Evolutionary conservation across 2,888 invertebrate species (phyloP).

Genomic region (Pachycephus smyrnensis): DNA sequence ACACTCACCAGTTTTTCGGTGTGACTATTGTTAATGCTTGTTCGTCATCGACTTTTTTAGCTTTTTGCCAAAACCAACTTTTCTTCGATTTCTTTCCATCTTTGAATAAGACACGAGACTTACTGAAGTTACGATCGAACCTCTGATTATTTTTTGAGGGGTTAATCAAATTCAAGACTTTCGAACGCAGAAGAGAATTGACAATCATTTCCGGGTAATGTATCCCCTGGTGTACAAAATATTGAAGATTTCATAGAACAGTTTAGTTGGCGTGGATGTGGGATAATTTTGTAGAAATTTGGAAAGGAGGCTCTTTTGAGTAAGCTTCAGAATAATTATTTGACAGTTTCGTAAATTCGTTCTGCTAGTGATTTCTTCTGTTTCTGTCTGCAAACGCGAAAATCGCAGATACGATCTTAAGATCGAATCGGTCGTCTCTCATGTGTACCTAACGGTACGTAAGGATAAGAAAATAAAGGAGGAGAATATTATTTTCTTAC

Average conservation of each 20-base stretch:
- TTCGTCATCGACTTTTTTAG: too few species aligned
- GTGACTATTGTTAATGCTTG: constrained; percentile 14
- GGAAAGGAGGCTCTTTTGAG: too few species aligned
- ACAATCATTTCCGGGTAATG: not conserved
- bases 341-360: not conserved
- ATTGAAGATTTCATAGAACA: not conserved
- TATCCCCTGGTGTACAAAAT: not conserved
- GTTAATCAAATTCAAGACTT: constrained; percentile 9
- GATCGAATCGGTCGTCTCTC: not conserved
- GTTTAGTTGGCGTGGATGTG: not conserved
- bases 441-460: not conserved
- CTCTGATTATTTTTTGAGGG: not conserved
- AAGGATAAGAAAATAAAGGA: not conserved
- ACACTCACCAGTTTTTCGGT: constrained; percentile 30
- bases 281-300: not conserved
- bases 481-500: constrained; percentile 27
- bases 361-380: not conserved
- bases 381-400: not conserved
- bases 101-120: constrained; percentile 1
- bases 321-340: not conserved
- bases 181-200: not conserved
- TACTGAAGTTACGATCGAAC: constrained; percentile 2
- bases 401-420: too few species aligned
- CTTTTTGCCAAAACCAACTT: too few species aligned
- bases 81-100: not conserved